Evolutionary conservation across 2,888 invertebrate genomes (phyloP).

Genomic region (Venustoraphidia nigricollis): DNA sequence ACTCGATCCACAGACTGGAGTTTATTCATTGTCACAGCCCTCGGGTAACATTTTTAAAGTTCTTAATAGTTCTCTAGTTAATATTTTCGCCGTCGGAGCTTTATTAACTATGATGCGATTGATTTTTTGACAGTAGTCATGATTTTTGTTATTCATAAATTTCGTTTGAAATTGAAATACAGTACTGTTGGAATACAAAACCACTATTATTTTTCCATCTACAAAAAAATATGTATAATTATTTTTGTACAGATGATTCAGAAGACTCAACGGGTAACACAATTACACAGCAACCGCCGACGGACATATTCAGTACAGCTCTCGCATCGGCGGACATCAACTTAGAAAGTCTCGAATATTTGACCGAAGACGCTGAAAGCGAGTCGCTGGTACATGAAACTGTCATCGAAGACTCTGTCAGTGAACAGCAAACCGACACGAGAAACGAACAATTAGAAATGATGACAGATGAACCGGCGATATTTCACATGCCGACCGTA

Average conservation of each 20-base stretch:
- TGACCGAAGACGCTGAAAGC: constrained; percentile 25
- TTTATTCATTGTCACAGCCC: constrained; percentile 12
- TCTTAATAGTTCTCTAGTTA: too few relatives aligned
- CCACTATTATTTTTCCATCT: too few relatives aligned
- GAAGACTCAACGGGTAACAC: too few relatives aligned
- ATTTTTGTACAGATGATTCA: too few relatives aligned
- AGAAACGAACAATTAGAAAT: too few relatives aligned
- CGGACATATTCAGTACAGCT: constrained; percentile 37
- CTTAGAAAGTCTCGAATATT: constrained; percentile 35
- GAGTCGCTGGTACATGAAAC: background rate
- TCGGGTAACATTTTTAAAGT: constrained; percentile 12
- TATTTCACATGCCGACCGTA: background rate
- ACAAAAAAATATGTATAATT: too few relatives aligned
- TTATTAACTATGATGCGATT: too few relatives aligned
- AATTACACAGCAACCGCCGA: constrained; percentile 6
- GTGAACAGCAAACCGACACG: background rate
- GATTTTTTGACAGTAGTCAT: too few relatives aligned
- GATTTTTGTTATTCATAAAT: too few relatives aligned
- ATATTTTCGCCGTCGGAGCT: too few relatives aligned
- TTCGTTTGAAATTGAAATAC: too few relatives aligned
- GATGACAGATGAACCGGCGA: background rate
- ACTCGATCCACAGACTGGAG: constrained; percentile 17
- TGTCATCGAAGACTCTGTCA: background rate
- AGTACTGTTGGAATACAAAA: too few relatives aligned
- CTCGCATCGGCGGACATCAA: constrained; percentile 36